Evolutionary conservation across 2,113 vertebrate species (phyloP).

Genomic region (Mola mola): DNA sequence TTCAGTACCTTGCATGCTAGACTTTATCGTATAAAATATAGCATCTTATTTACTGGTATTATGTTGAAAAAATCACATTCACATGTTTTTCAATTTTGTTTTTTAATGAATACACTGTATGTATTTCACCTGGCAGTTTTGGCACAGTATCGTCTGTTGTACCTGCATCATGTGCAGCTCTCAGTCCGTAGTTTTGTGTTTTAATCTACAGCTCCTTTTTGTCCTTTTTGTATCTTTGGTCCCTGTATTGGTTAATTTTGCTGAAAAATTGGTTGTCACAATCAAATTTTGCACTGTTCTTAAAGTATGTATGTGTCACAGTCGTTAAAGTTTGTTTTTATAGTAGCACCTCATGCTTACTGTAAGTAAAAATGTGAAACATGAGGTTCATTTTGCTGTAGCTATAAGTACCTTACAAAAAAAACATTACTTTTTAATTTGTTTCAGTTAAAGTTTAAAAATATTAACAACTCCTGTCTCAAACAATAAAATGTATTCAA

Average conservation of each 20-base stretch:
- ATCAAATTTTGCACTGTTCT: neutral
- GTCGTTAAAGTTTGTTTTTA: too few species aligned
- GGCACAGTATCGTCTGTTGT: too few species aligned
- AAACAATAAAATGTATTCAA: too few species aligned
- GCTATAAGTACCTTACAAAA: too few species aligned
- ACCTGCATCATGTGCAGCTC: slow-evolving; percentile 1
- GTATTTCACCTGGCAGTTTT: too few species aligned
- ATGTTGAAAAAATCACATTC: neutral
- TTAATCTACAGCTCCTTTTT: slow-evolving; percentile 11
- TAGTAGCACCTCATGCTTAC: too few species aligned
- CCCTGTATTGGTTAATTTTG: slow-evolving; percentile 1
- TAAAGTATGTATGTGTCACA: neutral
- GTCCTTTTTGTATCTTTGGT: slow-evolving; percentile 30
- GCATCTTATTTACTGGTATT: neutral
- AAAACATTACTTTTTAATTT: neutral
- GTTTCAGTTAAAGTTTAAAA: neutral
- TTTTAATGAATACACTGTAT: too few species aligned
- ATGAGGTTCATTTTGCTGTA: too few species aligned
- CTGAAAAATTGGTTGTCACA: neutral
- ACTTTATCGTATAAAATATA: slow-evolving; percentile 14
- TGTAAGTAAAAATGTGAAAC: too few species aligned
- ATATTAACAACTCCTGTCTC: neutral
- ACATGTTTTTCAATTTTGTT: too few species aligned
- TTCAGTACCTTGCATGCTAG: slow-evolving; percentile 22
- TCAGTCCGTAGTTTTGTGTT: slow-evolving; percentile 43